Evolutionary conservation across 2,888 invertebrate species (phyloP).

Genomic region (Tryphoninae sp.): DNA sequence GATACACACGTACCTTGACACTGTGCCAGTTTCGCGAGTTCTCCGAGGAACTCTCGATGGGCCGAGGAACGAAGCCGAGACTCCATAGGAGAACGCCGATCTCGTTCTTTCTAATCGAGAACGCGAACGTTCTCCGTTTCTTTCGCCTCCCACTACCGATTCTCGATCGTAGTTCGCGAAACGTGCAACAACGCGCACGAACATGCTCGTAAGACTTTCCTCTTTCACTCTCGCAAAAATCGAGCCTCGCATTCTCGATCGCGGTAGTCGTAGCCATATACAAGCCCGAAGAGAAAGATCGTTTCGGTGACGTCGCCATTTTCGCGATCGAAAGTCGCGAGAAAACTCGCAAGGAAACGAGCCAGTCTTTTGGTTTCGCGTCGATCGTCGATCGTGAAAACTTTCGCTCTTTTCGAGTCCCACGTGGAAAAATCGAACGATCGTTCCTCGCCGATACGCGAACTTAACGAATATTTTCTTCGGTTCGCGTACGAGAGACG

Average conservation of each 20-base stretch:
- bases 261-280: constrained; percentile 14
- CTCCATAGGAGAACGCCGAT: constrained; percentile 28
- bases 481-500: no score
- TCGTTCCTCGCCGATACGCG: neutral
- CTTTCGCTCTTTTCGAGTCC: neutral
- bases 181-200: constrained; percentile 10
- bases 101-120: constrained; percentile 57
- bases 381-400: neutral
- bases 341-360: constrained; percentile 4
- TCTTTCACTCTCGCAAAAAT: constrained; percentile 71
- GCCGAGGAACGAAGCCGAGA: constrained; percentile 27
- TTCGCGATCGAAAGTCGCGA: constrained; percentile 45
- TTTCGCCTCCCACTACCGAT: constrained; percentile 34
- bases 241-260: constrained; percentile 36
- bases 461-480: no score
- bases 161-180: neutral
- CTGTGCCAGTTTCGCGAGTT: constrained; percentile 76
- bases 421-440: neutral
- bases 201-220: constrained; percentile 65
- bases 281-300: constrained; percentile 10
- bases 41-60: constrained; percentile 64
- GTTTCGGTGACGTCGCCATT: constrained; percentile 9
- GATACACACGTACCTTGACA: constrained; percentile 75
- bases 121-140: constrained; percentile 45
- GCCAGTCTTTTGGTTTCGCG: neutral